These are phyloP conservation scores for Amphipyra tragopoginis DNA, from an alignment of 2,888 invertebrate species.

Conservation along the genomic window DNA sequence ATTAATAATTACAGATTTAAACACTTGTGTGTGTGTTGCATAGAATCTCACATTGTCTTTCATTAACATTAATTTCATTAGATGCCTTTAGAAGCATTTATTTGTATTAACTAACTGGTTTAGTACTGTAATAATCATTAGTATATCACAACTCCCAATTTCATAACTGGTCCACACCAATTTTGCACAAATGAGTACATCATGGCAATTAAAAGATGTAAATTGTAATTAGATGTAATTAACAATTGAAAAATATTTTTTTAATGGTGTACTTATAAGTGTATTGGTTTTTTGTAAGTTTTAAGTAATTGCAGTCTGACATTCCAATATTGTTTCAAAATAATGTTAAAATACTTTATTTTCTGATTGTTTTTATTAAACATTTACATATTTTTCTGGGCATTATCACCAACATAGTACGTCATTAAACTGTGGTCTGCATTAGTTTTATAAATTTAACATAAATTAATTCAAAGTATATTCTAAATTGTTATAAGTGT, in stretches of 20 bases:
- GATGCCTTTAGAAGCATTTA: conserved; percentile 23
- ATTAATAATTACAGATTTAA: conserved; percentile 12
- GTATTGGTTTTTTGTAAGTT: conserved; percentile 37
- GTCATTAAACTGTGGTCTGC: conserved; percentile 67
- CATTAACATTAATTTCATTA: conserved; percentile 16
- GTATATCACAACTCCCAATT: not conserved
- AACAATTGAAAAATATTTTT: conserved; percentile 29
- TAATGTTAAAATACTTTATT: conserved; percentile 52
- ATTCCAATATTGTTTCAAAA: conserved; percentile 54
- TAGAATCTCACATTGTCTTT: conserved; percentile 49
- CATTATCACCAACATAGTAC: conserved; percentile 33
- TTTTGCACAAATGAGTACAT: conserved; percentile 52
- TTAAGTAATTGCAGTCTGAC: conserved; percentile 46
- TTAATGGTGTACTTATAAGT: conserved; percentile 48
- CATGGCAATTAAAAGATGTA: conserved; percentile 28
- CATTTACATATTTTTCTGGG: conserved; percentile 36
- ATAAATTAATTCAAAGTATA: conserved; percentile 73
- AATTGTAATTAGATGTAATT: conserved; percentile 35
- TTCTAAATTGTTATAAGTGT: conserved; percentile 89
- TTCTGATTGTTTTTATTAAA: conserved; percentile 46
- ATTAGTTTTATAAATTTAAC: conserved; percentile 62
- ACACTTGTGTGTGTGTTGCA: conserved; percentile 18
- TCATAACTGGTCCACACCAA: conserved; percentile 17
- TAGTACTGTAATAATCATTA: conserved; percentile 10
- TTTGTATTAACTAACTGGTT: conserved; percentile 17